These are phyloP conservation scores for Protosalanx chinensis DNA, from an alignment of 2,797 vertebrate species.

Conservation along the genomic window DNA sequence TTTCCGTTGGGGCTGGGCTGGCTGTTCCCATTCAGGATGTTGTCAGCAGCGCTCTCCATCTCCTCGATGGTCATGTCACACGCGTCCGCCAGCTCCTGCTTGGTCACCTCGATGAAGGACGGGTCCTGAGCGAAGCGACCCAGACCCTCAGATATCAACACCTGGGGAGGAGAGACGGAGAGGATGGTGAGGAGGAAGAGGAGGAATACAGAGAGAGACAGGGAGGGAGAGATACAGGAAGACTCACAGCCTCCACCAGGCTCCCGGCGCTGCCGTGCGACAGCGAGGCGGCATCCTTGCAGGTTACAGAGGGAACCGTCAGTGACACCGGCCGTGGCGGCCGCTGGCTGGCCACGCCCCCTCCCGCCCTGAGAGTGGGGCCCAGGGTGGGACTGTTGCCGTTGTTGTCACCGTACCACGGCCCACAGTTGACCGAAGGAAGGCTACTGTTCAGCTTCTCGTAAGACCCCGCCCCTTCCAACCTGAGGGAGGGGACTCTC, in stretches of 20 bases:
- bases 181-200: background rate
- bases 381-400: constrained; percentile 65
- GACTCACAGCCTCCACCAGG: constrained; percentile 92
- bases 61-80: constrained; percentile 98
- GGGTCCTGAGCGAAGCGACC: constrained; percentile 95
- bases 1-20: constrained; percentile 90
- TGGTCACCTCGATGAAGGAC: constrained; percentile 93
- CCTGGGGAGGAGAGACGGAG: constrained; percentile 67
- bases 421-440: constrained; percentile 88
- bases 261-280: constrained; percentile 92
- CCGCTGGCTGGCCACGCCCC: constrained; percentile 56
- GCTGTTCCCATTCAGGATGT: constrained; percentile 89
- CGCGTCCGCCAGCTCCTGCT: constrained; percentile 93
- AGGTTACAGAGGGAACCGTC: constrained; percentile 81
- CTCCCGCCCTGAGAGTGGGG: constrained; percentile 42
- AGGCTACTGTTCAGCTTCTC: constrained; percentile 97
- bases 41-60: constrained; percentile 97
- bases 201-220: background rate
- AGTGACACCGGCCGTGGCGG: constrained; percentile 85
- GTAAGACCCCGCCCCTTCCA: constrained; percentile 81
- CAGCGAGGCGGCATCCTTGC: constrained; percentile 76
- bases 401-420: constrained; percentile 79
- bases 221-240: background rate
- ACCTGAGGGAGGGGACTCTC: constrained; percentile 81
- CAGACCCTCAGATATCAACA: constrained; percentile 97